A percentile compares a stretch with the other conserved stretches of the same genome.
These are phyloP conservation scores for Automeris io DNA, from an alignment of 2,888 invertebrate species.

Conservation along the genomic window DNA sequence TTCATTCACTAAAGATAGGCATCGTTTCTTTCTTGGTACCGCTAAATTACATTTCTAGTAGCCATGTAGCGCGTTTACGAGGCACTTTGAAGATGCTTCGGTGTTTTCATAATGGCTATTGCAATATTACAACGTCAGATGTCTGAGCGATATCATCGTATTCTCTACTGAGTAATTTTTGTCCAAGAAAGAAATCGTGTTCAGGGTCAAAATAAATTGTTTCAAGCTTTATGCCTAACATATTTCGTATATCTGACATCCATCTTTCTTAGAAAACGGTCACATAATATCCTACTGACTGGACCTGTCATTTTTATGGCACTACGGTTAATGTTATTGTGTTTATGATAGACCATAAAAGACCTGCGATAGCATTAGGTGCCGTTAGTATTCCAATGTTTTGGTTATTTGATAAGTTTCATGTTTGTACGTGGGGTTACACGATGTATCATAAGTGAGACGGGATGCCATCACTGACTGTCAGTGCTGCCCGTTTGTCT, in stretches of 20 bases:
- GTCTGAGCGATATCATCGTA: constrained; percentile 61
- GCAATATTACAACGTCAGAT: constrained; percentile 72
- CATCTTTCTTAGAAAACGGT: constrained; percentile 51
- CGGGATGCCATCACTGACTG: constrained; percentile 1
- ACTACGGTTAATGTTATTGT: constrained; percentile 30
- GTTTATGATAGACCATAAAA: constrained; percentile 31
- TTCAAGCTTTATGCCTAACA: constrained; percentile 49
- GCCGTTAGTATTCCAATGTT: constrained; percentile 25
- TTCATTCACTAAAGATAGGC: constrained; percentile 65
- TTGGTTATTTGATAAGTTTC: constrained; percentile 7
- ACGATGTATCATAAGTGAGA: constrained; percentile 2
- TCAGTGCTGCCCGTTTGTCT: constrained; percentile 1
- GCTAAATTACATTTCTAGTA: constrained; percentile 75
- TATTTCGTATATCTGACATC: constrained; percentile 52
- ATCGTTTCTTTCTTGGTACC: constrained; percentile 70
- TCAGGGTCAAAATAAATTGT: constrained; percentile 66
- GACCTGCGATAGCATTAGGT: constrained; percentile 25
- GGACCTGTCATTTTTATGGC: constrained; percentile 31
- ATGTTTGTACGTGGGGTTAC: constrained; percentile 1
- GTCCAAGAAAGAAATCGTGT: constrained; percentile 52
- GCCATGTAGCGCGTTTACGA: constrained; percentile 71
- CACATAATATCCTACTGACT: constrained; percentile 29
- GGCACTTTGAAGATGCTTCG: constrained; percentile 69
- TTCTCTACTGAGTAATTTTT: constrained; percentile 65
- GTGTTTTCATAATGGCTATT: constrained; percentile 70